Evolutionary conservation across 2,797 vertebrate genomes (phyloP), one percentile per base, ranked within the genome.

Genomic region (Melanogrammus aeglefinus): DNA sequence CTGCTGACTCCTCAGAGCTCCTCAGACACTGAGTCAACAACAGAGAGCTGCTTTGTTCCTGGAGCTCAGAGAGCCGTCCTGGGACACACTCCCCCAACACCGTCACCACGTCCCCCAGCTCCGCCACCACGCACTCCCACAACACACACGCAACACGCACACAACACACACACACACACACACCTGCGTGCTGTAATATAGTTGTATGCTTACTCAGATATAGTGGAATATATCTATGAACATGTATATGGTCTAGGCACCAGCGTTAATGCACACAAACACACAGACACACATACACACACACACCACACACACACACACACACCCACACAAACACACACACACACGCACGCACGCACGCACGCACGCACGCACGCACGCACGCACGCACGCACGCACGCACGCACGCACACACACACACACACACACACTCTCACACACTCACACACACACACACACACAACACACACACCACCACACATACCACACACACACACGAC

Each of bases 1-100:
- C 88, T 90, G 88, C 89, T 91, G 89, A 90, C 91, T 88, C n/a
- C n/a, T n/a, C n/a, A 84, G 77, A 92, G 86, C 89, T 91, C 90
- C 92, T 91, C 91, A 94, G 92, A 94, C 92, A 93, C 90, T 92
- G 91, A 91, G 88, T 44, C 41, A 44, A 44, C 39, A 94, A 94
- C 92, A 94, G 88, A 81, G 88, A 88, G 83, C 75, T 84, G 77
- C 88, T 93, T 93, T 94, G 91, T 93, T 78, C 81, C 81, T 83
- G 93, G 36, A 44, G 13, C 14, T 44, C 94, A 95, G 63, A 44
- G 41, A 16, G 41, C 13, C 93, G 94, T 94, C 80, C 74, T 38
- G 51, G 73, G 66, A 78, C 75, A 83, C 77, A 78, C 57, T 79
- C 51, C 66, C 66, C 66, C 66, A 27, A 24, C 66, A 66, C 6